These are phyloP conservation scores for Brachionus rotundiformis DNA, from an alignment of 1,140 invertebrate genomes.

Conservation along the genomic window DNA sequence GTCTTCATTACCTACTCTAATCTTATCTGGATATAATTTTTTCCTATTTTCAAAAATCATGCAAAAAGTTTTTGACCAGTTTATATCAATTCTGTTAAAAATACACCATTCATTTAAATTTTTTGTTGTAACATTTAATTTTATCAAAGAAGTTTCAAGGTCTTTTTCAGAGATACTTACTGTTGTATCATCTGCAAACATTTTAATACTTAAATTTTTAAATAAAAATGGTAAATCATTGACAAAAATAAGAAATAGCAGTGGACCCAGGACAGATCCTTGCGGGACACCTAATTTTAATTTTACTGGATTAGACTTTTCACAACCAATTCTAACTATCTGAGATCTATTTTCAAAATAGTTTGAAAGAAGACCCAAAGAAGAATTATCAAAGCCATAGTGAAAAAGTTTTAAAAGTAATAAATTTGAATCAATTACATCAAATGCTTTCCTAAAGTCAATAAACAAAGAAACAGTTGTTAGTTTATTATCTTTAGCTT, in stretches of 20 bases:
- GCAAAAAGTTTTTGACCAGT: too few species aligned
- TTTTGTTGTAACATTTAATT: too few species aligned
- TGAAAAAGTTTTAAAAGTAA: too few species aligned
- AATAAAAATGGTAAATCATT: constrained; percentile 9
- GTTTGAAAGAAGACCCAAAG: too few species aligned
- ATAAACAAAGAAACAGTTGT: not conserved
- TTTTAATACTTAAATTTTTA: not conserved
- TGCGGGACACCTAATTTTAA: not conserved
- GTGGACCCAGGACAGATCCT: not conserved
- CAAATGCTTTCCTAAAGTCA: constrained; percentile 15
- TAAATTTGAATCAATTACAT: not conserved
- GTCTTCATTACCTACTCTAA: too few species aligned
- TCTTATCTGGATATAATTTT: too few species aligned
- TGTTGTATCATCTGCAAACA: not conserved
- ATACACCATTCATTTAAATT: too few species aligned
- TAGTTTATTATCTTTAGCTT: not conserved
- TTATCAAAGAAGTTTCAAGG: too few species aligned
- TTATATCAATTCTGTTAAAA: too few species aligned
- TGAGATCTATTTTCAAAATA: not conserved
- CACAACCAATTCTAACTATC: not conserved
- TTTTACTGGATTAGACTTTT: not conserved
- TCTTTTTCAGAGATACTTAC: too few species aligned
- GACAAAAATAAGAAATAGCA: not conserved
- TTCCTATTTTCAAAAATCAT: too few species aligned
- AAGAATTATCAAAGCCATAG: too few species aligned